Conservation (phyloP, 2,888 invertebrate genomes). For the Phengaris arion region DNA sequence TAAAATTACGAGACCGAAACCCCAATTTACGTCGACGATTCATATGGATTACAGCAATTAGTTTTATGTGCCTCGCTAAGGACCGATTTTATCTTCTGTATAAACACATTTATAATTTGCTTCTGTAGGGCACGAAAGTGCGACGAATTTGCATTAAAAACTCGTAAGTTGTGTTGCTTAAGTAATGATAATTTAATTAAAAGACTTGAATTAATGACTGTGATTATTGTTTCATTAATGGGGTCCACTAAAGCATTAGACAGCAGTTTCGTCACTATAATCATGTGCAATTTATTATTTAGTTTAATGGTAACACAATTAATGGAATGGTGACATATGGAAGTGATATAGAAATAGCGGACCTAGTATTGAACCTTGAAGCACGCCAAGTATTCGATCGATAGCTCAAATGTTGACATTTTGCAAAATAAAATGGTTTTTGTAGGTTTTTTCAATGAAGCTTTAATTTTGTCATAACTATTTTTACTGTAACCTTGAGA, state of each 20-base stretch:
- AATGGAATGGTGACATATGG: slow-evolving; percentile 12
- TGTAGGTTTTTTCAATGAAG: too few species aligned
- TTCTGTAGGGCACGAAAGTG: slow-evolving; percentile 43
- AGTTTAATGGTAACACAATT: slow-evolving; percentile 17
- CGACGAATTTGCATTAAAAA: slow-evolving; percentile 49
- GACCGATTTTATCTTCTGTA: slow-evolving; percentile 54
- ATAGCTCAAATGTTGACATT: not conserved
- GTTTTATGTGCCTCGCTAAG: slow-evolving; percentile 60
- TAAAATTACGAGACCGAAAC: slow-evolving; percentile 42
- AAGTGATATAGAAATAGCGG: slow-evolving; percentile 11
- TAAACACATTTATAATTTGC: slow-evolving; percentile 61
- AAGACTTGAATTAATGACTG: slow-evolving; percentile 35
- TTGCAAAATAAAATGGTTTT: too few species aligned
- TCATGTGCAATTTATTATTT: slow-evolving; percentile 3
- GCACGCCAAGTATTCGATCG: not conserved
- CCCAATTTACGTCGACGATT: slow-evolving; percentile 46
- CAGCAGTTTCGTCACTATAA: slow-evolving; percentile 15
- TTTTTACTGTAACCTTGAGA: too few species aligned
- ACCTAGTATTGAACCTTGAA: not conserved
- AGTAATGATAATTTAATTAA: slow-evolving; percentile 39
- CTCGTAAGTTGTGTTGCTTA: slow-evolving; percentile 46
- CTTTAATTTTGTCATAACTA: too few species aligned
- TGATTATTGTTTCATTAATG: slow-evolving; percentile 29
- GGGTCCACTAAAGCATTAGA: slow-evolving; percentile 12
- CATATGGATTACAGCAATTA: slow-evolving; percentile 65